These are phyloP conservation scores for Athripsodes cinereus DNA, from an alignment of 2,888 invertebrate genomes.

Conservation along the genomic window DNA sequence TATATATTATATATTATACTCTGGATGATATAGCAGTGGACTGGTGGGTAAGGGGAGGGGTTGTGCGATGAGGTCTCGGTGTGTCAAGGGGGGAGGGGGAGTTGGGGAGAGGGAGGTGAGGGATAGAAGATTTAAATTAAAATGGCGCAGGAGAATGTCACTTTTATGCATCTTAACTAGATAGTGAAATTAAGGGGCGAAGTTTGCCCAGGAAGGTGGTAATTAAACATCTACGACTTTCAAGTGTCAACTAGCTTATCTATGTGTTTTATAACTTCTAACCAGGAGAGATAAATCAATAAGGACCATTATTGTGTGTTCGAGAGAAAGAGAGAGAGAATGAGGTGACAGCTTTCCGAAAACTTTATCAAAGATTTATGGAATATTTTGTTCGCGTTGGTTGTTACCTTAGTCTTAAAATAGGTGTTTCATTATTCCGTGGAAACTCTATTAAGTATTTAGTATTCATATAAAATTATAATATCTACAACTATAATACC, in stretches of 20 bases:
- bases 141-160: slow-evolving; percentile 28
- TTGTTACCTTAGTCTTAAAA: too few species aligned
- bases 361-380: slow-evolving; percentile 5
- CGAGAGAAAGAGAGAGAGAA: neutral
- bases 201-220: slow-evolving; percentile 27
- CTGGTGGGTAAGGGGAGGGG: neutral
- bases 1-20: neutral
- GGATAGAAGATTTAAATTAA: slow-evolving; percentile 27
- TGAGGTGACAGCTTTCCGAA: neutral
- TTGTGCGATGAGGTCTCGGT: neutral
- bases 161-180: slow-evolving; percentile 29
- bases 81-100: too few species aligned
- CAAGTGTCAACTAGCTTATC: slow-evolving; percentile 28
- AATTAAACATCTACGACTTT: slow-evolving; percentile 28
- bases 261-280: slow-evolving; percentile 26
- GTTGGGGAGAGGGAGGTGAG: neutral
- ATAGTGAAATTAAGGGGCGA: slow-evolving; percentile 28
- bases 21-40: neutral
- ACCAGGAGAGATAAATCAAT: slow-evolving; percentile 24
- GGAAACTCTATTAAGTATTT: too few species aligned
- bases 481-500: too few species aligned
- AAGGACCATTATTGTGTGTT: slow-evolving; percentile 8
- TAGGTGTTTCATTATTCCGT: too few species aligned
- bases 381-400: neutral
- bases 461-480: too few species aligned